phyloP scores from a whole-genome alignment of 1,140 invertebrate species.

The Drosophila nannoptera region DNA sequence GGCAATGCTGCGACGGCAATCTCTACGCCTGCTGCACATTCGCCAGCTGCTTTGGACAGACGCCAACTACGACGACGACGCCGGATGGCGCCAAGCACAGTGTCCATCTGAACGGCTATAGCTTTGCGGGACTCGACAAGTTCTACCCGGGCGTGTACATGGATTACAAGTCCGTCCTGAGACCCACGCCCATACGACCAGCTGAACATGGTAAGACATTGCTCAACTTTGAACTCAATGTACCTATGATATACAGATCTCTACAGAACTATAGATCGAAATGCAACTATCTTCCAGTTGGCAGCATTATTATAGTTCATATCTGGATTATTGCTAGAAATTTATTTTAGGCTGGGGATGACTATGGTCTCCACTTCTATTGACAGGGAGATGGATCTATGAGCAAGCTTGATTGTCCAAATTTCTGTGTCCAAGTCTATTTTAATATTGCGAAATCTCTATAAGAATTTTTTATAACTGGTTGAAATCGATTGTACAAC shows the following conservation, averaged over 20 bases:
- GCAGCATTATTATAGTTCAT: too few species aligned
- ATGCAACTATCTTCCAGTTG: too few species aligned
- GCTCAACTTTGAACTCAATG: too few species aligned
- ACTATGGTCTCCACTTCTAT: too few species aligned
- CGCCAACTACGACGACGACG: slow-evolving; percentile 1
- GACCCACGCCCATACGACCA: slow-evolving; percentile 64
- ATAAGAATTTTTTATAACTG: too few species aligned
- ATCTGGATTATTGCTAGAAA: too few species aligned
- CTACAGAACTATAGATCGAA: too few species aligned
- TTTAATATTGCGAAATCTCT: too few species aligned
- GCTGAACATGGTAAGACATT: slow-evolving; percentile 61
- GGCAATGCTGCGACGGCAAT: slow-evolving; percentile 53
- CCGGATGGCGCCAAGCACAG: slow-evolving; percentile 40
- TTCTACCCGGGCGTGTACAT: slow-evolving; percentile 58
- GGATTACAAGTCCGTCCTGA: slow-evolving; percentile 72
- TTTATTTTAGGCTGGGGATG: too few species aligned
- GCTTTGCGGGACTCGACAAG: slow-evolving; percentile 53
- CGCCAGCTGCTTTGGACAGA: slow-evolving; percentile 47
- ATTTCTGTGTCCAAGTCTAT: neutral
- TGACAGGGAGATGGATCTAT: too few species aligned
- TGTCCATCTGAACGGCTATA: slow-evolving; percentile 23
- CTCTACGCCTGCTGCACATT: slow-evolving; percentile 57
- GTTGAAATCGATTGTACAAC: too few species aligned
- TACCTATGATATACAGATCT: too few species aligned
- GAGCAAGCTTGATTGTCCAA: neutral